Evolutionary conservation across 2,797 vertebrate species (phyloP), one percentile per base, ranked within the genome.

Genomic region (Mallotus villosus): DNA sequence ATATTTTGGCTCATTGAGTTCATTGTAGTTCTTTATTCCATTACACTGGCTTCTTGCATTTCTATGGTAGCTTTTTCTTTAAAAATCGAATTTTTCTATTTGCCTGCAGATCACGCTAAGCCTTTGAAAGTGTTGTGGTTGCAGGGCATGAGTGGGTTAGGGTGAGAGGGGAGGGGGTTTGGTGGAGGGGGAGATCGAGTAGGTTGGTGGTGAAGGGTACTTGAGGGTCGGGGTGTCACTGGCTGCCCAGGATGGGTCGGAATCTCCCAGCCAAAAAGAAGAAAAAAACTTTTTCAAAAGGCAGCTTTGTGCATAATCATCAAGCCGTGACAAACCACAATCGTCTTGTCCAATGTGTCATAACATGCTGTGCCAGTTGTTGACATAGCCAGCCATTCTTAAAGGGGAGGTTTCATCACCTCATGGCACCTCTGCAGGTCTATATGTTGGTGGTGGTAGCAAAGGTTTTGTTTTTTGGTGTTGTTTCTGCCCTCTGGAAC

Each of bases 81-180:
- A 61, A 71, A 81, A 81, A 84, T 79, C 78, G 76, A 72, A 84
- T 86, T 86, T 81, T 76, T 46, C 72, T 79, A 70, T 86, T 78
- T 82, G 74, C 84, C 84, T 75, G 70, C 81, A 88, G 82, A 86
- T 80, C 80, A 82, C 5, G 22, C 86, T 90, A 87, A 90, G 88
- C 88, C 87, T 89, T 88, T 89, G 82, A 90, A 85, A 84, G 84
- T 72, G 77, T 78, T 82, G 65, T 77, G 83, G 84, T 71, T 75
- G 73, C n/a, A 66, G 74, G 64, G 66, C 68, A 80, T 78, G 78
- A 68, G 74, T 78, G 76, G 2, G 55, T 63, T 32, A 67, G 67
- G 71, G 73, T 73, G 22, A 71, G 76, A 71, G 64, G 67, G 73
- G 77, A 77, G 81, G 67, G 73, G 65, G 63, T 69, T 79, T 78